These are phyloP conservation scores for Lucilia cuprina DNA, from an alignment of 1,140 invertebrate genomes.

Conservation along the genomic window DNA sequence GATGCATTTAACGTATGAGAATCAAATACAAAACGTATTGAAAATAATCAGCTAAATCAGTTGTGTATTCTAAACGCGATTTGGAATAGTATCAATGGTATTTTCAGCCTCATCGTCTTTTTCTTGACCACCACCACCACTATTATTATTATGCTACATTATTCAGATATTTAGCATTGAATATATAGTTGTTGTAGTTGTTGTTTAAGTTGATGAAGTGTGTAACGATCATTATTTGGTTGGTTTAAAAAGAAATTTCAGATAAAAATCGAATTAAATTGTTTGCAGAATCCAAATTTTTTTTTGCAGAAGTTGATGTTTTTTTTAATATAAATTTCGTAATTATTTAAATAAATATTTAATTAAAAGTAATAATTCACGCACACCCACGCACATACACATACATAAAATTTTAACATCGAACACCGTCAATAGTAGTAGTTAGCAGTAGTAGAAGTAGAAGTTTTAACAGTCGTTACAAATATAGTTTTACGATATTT, in stretches of 20 bases:
- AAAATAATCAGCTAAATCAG: not conserved
- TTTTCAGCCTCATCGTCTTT: slow-evolving; percentile 60
- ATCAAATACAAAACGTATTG: not conserved
- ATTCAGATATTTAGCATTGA: not conserved
- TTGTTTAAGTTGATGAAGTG: not conserved
- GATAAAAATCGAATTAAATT: not conserved
- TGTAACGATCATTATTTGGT: not conserved
- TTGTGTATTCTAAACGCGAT: slow-evolving; percentile 49
- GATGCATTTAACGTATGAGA: not conserved
- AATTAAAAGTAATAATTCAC: not conserved
- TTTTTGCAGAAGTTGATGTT: not conserved
- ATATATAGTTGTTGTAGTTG: not conserved
- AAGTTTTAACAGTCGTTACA: not conserved
- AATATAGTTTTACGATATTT: not conserved
- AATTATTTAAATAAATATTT: too few relatives aligned
- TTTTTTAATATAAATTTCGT: too few relatives aligned
- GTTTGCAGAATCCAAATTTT: not conserved
- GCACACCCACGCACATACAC: not conserved
- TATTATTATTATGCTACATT: slow-evolving; percentile 36
- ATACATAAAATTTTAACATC: not conserved
- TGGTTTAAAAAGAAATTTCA: slow-evolving; percentile 1
- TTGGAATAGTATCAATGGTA: slow-evolving; percentile 58
- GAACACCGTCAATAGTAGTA: not conserved
- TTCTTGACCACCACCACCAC: slow-evolving; percentile 49
- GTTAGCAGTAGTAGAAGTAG: not conserved